Conservation (phyloP, 2,888 invertebrate species). For the Onthophagus sagittarius region DNA sequence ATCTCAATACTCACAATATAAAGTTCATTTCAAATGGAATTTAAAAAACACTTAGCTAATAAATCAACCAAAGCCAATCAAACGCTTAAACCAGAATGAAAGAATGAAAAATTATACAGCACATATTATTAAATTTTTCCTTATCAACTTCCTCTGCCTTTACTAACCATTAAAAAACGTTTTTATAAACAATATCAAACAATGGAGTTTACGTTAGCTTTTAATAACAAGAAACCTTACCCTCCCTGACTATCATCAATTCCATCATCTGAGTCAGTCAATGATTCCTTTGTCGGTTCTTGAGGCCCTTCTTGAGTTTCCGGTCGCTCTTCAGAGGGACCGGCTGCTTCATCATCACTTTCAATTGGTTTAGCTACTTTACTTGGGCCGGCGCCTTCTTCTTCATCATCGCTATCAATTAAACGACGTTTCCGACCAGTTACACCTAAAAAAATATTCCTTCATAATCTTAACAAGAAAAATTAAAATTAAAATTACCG, state of each 20-base stretch:
- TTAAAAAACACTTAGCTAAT: too few species aligned
- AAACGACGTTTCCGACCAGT: slow-evolving; percentile 44
- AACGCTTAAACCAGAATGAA: too few species aligned
- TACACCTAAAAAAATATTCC: slow-evolving; percentile 17
- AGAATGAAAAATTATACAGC: not conserved
- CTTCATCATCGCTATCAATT: slow-evolving; percentile 58
- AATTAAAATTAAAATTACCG: slow-evolving; percentile 24
- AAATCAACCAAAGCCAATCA: not conserved
- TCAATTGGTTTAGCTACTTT: slow-evolving; percentile 48
- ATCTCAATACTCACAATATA: not conserved
- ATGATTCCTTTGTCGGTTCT: slow-evolving; percentile 35
- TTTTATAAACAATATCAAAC: not conserved
- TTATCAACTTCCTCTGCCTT: not conserved
- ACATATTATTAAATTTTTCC: too few species aligned
- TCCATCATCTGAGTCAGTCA: slow-evolving; percentile 61
- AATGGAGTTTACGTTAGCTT: slow-evolving; percentile 2
- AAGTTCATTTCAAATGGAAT: not conserved
- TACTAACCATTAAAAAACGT: slow-evolving; percentile 1
- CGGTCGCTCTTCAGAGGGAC: slow-evolving; percentile 39
- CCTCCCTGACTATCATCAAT: slow-evolving; percentile 43
- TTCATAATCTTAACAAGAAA: not conserved
- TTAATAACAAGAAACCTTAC: slow-evolving; percentile 12
- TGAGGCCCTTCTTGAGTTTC: slow-evolving; percentile 34
- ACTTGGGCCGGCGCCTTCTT: slow-evolving; percentile 41
- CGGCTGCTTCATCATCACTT: slow-evolving; percentile 56